These are phyloP conservation scores for Cercopithecus mona DNA, from an alignment of 2,113 vertebrate genomes.

Conservation along the genomic window DNA sequence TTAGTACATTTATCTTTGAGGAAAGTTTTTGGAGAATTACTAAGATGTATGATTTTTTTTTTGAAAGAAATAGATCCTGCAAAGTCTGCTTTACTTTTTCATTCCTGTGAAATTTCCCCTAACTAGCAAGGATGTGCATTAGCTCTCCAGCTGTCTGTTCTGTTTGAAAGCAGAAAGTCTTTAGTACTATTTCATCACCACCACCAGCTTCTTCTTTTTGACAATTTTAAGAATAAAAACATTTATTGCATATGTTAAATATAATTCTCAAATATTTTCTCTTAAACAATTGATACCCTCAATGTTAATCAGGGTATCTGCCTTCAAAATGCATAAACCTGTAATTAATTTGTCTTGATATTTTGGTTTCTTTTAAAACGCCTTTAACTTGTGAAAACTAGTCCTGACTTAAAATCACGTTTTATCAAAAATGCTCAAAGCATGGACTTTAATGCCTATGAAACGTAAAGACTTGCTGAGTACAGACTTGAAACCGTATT, in stretches of 20 bases:
- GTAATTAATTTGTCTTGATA: background rate
- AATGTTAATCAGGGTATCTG: background rate
- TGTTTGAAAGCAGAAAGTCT: background rate
- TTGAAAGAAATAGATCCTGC: background rate
- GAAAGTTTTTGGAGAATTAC: background rate
- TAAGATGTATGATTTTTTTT: background rate
- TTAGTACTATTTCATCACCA: background rate
- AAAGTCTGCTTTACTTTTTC: background rate
- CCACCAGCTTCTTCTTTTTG: background rate
- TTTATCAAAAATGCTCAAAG: background rate
- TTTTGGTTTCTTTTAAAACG: background rate
- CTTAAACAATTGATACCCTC: background rate
- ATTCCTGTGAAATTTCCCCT: background rate
- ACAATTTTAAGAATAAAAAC: background rate
- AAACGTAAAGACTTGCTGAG: background rate
- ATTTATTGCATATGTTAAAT: background rate
- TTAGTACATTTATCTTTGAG: background rate
- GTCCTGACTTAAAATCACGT: background rate
- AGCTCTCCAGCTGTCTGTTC: background rate
- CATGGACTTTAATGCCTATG: background rate
- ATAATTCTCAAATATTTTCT: background rate
- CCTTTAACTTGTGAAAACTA: background rate
- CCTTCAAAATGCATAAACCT: background rate
- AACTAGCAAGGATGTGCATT: background rate
- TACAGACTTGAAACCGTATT: background rate